These are phyloP conservation scores for Diacarnus erythraeanus DNA, from an alignment of 37 sponge, comb jelly and placozoan species.

Conservation along the genomic window DNA sequence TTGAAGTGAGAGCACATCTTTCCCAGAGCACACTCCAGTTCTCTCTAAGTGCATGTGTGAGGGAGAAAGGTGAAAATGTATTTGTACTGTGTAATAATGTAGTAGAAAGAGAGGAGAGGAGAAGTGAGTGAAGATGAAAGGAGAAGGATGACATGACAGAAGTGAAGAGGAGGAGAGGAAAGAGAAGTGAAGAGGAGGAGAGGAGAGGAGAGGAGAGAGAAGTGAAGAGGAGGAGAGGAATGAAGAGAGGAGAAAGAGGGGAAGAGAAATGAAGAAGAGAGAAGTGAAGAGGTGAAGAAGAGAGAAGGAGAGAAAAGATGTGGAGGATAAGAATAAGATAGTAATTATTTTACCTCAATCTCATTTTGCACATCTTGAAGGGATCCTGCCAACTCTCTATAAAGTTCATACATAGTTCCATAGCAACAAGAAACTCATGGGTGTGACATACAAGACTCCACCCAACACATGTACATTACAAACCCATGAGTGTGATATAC, in stretches of 20 bases:
- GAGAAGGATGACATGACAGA: not conserved
- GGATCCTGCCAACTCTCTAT: slow-evolving; percentile 60
- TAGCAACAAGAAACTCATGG: not conserved
- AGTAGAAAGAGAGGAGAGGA: too few species aligned
- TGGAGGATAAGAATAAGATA: too few species aligned
- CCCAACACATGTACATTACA: not conserved
- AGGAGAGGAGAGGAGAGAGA: not conserved
- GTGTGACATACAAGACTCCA: not conserved
- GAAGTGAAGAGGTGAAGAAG: too few species aligned
- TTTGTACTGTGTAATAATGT: too few species aligned
- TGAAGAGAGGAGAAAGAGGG: too few species aligned
- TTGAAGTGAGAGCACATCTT: slow-evolving; percentile 38
- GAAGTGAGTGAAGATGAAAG: not conserved
- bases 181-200: too few species aligned
- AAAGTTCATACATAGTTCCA: not conserved
- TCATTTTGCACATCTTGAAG: slow-evolving; percentile 75
- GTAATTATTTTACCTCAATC: slow-evolving; percentile 67
- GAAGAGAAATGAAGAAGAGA: too few species aligned
- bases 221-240: not conserved
- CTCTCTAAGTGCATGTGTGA: slow-evolving; percentile 10
- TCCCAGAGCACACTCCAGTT: slow-evolving; percentile 62
- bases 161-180: too few species aligned
- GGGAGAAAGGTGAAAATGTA: not conserved
- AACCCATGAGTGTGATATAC: too few species aligned
- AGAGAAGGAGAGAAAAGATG: too few species aligned